Evolutionary conservation across 2,888 invertebrate genomes (phyloP), one percentile per base, ranked within the genome.

Genomic region (Xanthia icteritia): DNA sequence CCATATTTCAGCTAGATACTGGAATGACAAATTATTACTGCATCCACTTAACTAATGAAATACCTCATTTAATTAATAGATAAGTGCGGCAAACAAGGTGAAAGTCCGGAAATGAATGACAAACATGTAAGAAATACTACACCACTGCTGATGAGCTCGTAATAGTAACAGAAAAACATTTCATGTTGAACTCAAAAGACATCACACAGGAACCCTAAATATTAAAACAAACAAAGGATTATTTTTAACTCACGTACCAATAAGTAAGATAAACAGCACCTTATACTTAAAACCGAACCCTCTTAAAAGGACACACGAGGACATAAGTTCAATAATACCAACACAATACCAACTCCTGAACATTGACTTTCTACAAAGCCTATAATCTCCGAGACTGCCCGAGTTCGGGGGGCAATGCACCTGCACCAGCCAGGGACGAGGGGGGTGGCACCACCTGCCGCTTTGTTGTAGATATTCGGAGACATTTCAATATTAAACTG

Each of bases 371-470:
- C 77, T 76, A 84, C 74, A 68, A 76, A 79, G 78, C 80, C 76
- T 74, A 77, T 82, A 88, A 89, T 83, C 79, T 78, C 76, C 78
- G 83, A 82, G 88, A 80, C 86, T 81, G 79, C 84, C 56, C 87
- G 83, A 86, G 90, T 91, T 92, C 85, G 91, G 90, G 89, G 92
- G 91, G 86, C 92, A 89, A 91, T 92, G 94, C 94, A 94, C 94
- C 93, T 93, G 92, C 88, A 56, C 36, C 68, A 83, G 71, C 27
- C 63, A 77, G 82, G 80, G 67, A 75, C 71, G 79, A 82, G 81
- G 83, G 80, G 76, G 81, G 82, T 51, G 56, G 54, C 67, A 81
- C 90, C 94, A 94, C 94, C 94, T 94, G 94, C 92, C 93, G 91
- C 85, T 77, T 80, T 69, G 74, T 79, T 79, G 61, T 74, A 72